A percentile compares a stretch with the other conserved stretches of the same genome.
Evolutionary conservation across 2,113 vertebrate genomes (phyloP).

Genomic region (Sula dactylatra): DNA sequence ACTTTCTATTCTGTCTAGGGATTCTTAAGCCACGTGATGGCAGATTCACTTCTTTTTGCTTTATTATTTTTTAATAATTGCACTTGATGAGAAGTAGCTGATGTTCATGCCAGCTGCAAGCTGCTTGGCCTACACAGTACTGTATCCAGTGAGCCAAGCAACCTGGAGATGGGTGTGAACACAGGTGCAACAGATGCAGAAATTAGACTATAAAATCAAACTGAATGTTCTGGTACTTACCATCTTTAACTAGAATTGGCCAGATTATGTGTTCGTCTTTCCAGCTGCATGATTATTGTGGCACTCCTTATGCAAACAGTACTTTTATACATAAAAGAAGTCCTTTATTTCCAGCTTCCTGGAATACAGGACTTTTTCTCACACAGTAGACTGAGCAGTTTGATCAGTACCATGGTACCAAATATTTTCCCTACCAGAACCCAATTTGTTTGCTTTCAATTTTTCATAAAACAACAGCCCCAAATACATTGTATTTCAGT

Average conservation of each 20-base stretch:
- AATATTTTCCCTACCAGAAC: background rate
- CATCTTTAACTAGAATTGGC: background rate
- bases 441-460: background rate
- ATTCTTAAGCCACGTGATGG: background rate
- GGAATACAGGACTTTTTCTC: background rate
- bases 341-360: background rate
- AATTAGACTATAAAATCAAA: background rate
- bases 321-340: background rate
- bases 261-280: background rate
- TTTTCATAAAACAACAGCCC: background rate
- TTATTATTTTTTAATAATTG: background rate
- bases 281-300: background rate
- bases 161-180: background rate
- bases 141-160: background rate
- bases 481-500: background rate
- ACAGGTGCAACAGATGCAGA: background rate
- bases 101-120: background rate
- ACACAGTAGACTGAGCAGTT: background rate
- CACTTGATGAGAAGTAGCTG: background rate
- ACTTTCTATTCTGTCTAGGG: background rate
- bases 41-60: background rate
- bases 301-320: background rate
- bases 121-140: background rate
- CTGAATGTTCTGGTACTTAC: background rate
- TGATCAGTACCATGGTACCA: background rate